A percentile compares a stretch with the other conserved stretches of the same genome.
phyloP scores from a whole-genome alignment of 2,888 invertebrate species.

The Caenorhabditis sp. region DNA sequence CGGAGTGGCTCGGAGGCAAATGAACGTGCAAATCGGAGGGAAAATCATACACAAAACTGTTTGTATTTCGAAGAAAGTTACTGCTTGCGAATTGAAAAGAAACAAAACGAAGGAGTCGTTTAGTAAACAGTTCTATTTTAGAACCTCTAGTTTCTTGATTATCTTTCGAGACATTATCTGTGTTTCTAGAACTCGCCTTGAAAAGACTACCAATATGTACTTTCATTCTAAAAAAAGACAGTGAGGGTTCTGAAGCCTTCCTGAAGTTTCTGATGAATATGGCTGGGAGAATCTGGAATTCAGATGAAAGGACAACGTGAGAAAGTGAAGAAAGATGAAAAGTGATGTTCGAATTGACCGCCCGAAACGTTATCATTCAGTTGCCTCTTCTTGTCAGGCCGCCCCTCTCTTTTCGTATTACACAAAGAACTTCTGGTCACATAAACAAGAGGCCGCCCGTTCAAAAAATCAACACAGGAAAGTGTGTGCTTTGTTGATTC shows the following conservation, averaged over 20 bases:
- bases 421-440: slow-evolving; percentile 33
- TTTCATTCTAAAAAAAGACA: too few relatives aligned
- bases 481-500: slow-evolving; percentile 21
- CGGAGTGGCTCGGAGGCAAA: slow-evolving; percentile 10
- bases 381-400: slow-evolving; percentile 19
- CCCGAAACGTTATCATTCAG: slow-evolving; percentile 46
- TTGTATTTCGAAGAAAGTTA: slow-evolving; percentile 32
- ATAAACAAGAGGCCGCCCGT: slow-evolving; percentile 22
- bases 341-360: slow-evolving; percentile 48
- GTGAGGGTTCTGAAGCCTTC: too few relatives aligned
- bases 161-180: too few relatives aligned
- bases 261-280: not conserved
- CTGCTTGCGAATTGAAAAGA: slow-evolving; percentile 19
- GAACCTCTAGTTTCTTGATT: not conserved
- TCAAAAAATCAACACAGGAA: slow-evolving; percentile 49
- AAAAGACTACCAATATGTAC: too few relatives aligned
- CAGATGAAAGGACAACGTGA: slow-evolving; percentile 7
- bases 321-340: slow-evolving; percentile 23
- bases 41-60: slow-evolving; percentile 29
- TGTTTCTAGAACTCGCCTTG: too few relatives aligned
- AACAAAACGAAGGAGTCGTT: slow-evolving; percentile 13
- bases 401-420: slow-evolving; percentile 40
- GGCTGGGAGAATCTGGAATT: not conserved
- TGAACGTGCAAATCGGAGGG: slow-evolving; percentile 47
- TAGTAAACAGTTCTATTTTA: slow-evolving; percentile 11